Conservation (phyloP, 2,797 vertebrate species). For the Rousettus madagascariensis region DNA sequence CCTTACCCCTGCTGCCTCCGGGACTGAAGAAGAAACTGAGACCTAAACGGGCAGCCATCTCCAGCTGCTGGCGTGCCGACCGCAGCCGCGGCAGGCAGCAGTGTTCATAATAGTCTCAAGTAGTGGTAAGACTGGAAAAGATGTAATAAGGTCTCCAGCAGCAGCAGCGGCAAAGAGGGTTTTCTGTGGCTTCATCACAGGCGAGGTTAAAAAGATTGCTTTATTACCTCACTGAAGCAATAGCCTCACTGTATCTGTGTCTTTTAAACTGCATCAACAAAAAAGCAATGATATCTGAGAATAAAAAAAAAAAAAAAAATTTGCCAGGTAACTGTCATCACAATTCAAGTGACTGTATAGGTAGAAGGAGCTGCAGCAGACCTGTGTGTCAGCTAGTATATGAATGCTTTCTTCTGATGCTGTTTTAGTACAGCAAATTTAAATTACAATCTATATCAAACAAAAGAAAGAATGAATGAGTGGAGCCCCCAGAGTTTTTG, state of each 20-base stretch:
- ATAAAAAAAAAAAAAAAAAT: slow-evolving; percentile 72
- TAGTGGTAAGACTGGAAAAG: background rate
- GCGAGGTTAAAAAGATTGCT: slow-evolving; percentile 53
- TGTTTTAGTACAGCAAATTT: slow-evolving; percentile 63
- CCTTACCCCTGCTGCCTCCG: background rate
- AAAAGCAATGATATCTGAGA: slow-evolving; percentile 75
- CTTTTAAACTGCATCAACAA: slow-evolving; percentile 62
- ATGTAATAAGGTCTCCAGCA: background rate
- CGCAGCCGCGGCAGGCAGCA: slow-evolving; percentile 43
- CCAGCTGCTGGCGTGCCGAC: background rate
- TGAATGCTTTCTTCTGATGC: slow-evolving; percentile 65
- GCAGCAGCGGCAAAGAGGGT: background rate
- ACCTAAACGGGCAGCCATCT: background rate
- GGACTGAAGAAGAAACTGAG: background rate
- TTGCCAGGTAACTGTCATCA: slow-evolving; percentile 69
- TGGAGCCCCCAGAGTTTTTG: slow-evolving; percentile 89
- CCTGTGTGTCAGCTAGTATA: background rate
- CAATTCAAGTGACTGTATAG: slow-evolving; percentile 46
- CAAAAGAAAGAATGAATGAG: slow-evolving; percentile 78
- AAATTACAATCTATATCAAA: slow-evolving; percentile 82
- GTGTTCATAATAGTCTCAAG: background rate
- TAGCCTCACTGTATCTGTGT: background rate
- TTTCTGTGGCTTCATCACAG: background rate
- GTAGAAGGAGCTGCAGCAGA: slow-evolving; percentile 60
- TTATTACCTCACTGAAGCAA: slow-evolving; percentile 62